Evolutionary conservation across 2,113 vertebrate species (phyloP).

Genomic region (Rhinolophus ferrumequinum): DNA sequence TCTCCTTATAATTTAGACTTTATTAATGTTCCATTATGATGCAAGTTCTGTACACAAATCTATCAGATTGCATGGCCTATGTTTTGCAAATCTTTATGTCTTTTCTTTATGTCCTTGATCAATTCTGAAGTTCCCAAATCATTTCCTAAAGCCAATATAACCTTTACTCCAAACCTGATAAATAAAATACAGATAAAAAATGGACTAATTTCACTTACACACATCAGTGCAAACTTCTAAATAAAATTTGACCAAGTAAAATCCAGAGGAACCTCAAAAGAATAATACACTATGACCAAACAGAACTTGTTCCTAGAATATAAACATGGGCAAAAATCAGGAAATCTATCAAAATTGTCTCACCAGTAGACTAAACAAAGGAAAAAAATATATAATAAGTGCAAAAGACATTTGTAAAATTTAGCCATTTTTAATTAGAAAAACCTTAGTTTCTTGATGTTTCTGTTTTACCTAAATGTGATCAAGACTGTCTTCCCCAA

Average conservation of each 20-base stretch:
- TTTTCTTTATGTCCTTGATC: neutral
- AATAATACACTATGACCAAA: neutral
- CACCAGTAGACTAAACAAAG: neutral
- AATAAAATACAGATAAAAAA: neutral
- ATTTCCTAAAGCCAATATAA: neutral
- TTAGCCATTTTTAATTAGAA: constrained; percentile 17
- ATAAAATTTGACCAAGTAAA: constrained; percentile 45
- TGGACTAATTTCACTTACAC: neutral
- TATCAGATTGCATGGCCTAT: neutral
- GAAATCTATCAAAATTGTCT: neutral
- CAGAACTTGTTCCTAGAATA: neutral
- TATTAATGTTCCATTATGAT: neutral
- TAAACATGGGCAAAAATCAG: neutral
- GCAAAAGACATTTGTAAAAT: constrained; percentile 20
- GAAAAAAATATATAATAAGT: neutral
- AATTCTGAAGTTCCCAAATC: neutral
- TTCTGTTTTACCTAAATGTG: constrained; percentile 15
- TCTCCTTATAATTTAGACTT: neutral
- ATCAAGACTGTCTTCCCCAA: neutral
- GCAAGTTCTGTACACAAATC: neutral
- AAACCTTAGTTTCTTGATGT: neutral
- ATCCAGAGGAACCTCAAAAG: neutral
- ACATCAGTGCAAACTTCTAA: neutral
- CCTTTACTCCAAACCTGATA: neutral
- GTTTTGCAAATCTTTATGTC: neutral